phyloP scores from a whole-genome alignment of 1,140 invertebrate species.

The Bilobella aurantiaca region DNA sequence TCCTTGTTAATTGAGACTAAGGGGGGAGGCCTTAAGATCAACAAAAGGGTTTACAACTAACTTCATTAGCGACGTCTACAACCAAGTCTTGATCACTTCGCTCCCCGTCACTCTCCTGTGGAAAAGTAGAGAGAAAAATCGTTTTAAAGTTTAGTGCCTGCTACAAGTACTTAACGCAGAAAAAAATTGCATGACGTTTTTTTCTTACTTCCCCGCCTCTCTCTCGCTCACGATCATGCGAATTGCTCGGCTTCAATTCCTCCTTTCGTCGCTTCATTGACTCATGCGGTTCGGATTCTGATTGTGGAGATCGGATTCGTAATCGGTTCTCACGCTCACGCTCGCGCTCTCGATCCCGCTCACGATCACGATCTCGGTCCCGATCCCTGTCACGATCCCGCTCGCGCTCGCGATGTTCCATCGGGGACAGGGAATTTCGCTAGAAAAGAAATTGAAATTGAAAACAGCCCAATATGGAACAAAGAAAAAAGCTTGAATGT shows the following conservation, averaged over 20 bases:
- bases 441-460: slow-evolving; percentile 44
- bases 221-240: slow-evolving; percentile 31
- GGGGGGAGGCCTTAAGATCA: neutral
- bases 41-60: slow-evolving; percentile 39
- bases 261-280: slow-evolving; percentile 62
- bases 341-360: slow-evolving; percentile 53
- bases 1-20: neutral
- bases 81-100: no score
- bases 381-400: slow-evolving; percentile 39
- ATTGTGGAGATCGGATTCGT: slow-evolving; percentile 42
- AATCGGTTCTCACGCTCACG: slow-evolving; percentile 25
- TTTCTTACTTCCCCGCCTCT: neutral
- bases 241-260: slow-evolving; percentile 46
- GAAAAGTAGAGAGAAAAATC: slow-evolving; percentile 34
- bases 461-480: neutral
- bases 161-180: slow-evolving; percentile 8
- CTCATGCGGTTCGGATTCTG: slow-evolving; percentile 48
- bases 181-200: slow-evolving; percentile 14
- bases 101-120: slow-evolving; percentile 90
- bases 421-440: slow-evolving; percentile 82
- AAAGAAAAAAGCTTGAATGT: slow-evolving; percentile 9
- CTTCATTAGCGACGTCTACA: slow-evolving; percentile 82
- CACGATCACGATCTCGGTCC: slow-evolving; percentile 44
- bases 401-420: slow-evolving; percentile 72
- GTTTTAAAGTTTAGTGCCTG: neutral